A percentile compares a stretch with the other conserved stretches of the same genome.
Conservation (phyloP, 2,888 invertebrate genomes). For the Dryocosmus kuriphilus region DNA sequence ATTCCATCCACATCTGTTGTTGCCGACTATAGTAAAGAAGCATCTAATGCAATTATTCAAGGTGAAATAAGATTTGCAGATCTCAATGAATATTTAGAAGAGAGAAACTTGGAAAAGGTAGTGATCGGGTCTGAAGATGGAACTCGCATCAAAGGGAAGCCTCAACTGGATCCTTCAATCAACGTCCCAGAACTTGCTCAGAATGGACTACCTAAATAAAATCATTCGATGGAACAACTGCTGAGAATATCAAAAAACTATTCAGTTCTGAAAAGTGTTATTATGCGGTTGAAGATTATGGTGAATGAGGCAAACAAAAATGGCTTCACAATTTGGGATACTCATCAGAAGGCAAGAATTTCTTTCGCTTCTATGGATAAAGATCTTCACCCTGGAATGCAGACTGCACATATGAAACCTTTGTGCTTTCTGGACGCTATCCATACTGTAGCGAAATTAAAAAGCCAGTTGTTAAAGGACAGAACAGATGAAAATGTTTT, state of each 20-base stretch:
- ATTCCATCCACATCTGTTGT: background rate
- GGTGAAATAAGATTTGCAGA: background rate
- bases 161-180: background rate
- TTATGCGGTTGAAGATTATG: slow-evolving; percentile 48
- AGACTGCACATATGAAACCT: no score
- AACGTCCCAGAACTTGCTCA: no score
- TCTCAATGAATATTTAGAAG: background rate
- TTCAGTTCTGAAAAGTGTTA: background rate
- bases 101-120: background rate
- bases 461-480: no score
- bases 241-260: background rate
- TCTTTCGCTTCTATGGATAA: no score
- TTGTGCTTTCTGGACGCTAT: no score
- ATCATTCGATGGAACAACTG: background rate
- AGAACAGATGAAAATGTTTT: no score
- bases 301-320: slow-evolving; percentile 40
- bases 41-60: background rate
- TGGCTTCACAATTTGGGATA: slow-evolving; percentile 54
- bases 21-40: background rate
- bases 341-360: slow-evolving; percentile 53
- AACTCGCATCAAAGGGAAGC: background rate
- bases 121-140: background rate
- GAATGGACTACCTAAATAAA: background rate
- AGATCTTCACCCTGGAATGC: no score
- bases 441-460: no score